Evolutionary conservation across 2,113 vertebrate species (phyloP).

Genomic region (Orthonyx spaldingii): DNA sequence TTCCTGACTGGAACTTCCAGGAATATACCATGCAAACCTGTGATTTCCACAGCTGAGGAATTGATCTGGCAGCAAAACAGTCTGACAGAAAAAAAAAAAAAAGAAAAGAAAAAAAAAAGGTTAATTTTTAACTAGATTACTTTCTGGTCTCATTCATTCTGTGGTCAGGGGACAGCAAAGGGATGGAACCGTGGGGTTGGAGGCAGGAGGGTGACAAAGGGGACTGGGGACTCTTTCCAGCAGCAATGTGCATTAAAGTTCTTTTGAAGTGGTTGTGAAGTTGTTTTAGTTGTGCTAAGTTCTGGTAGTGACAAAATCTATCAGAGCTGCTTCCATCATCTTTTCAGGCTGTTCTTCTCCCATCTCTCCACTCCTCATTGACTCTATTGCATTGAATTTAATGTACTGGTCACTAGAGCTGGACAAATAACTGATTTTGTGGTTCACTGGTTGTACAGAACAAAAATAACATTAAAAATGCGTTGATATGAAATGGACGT

Average conservation of each 20-base stretch:
- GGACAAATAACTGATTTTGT: constrained; percentile 50
- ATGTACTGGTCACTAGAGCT: constrained; percentile 43
- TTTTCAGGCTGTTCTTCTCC: background rate
- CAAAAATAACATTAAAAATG: constrained; percentile 32
- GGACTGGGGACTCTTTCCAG: background rate
- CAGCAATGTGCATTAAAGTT: background rate
- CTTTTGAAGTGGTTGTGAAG: background rate
- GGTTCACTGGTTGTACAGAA: constrained; percentile 14
- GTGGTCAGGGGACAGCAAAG: background rate
- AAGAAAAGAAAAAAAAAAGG: background rate
- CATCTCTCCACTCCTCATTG: background rate
- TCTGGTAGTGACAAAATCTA: background rate
- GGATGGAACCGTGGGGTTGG: background rate
- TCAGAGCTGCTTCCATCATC: background rate
- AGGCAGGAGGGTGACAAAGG: background rate
- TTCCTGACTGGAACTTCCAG: background rate
- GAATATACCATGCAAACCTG: background rate
- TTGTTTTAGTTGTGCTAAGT: background rate
- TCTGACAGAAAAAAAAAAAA: background rate
- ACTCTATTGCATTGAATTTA: constrained; percentile 18
- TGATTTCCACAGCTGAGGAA: background rate
- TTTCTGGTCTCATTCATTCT: background rate
- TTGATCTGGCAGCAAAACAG: background rate
- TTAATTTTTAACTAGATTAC: background rate
- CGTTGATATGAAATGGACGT: background rate